Conservation (phyloP, 1,140 invertebrate species). For the Armadillidium nasatum region DNA sequence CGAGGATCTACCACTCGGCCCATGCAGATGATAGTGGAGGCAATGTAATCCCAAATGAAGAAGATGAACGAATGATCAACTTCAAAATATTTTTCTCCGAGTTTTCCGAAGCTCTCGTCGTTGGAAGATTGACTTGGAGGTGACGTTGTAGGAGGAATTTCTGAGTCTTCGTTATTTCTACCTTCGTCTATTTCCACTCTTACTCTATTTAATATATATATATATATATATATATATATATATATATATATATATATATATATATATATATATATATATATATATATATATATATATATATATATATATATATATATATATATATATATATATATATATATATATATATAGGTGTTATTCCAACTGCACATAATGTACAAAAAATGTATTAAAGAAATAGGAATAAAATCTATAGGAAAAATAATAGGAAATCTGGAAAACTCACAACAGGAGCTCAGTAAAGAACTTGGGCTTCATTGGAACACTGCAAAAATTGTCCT, state of each 20-base stretch:
- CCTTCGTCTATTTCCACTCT: not conserved
- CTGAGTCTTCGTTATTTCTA: not conserved
- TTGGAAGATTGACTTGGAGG: not conserved
- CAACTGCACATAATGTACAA: no score
- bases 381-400: no score
- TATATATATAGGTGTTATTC: no score
- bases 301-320: slow-evolving; percentile 14
- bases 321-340: no score
- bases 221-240: slow-evolving; percentile 25
- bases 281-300: slow-evolving; percentile 6
- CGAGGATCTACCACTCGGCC: slow-evolving; percentile 48
- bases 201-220: slow-evolving; percentile 2
- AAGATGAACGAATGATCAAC: slow-evolving; percentile 52
- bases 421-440: no score
- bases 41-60: slow-evolving; percentile 51
- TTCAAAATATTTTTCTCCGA: slow-evolving; percentile 50
- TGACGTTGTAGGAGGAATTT: not conserved
- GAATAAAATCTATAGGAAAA: no score
- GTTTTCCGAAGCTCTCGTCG: slow-evolving; percentile 45
- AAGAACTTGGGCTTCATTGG: no score
- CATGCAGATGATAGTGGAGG: slow-evolving; percentile 49
- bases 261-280: slow-evolving; percentile 9
- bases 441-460: no score
- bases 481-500: no score
- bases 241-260: slow-evolving; percentile 24